Evolutionary conservation across 2,888 invertebrate species (phyloP), one percentile per base, ranked within the genome.

Genomic region (Geophilus truncorum): DNA sequence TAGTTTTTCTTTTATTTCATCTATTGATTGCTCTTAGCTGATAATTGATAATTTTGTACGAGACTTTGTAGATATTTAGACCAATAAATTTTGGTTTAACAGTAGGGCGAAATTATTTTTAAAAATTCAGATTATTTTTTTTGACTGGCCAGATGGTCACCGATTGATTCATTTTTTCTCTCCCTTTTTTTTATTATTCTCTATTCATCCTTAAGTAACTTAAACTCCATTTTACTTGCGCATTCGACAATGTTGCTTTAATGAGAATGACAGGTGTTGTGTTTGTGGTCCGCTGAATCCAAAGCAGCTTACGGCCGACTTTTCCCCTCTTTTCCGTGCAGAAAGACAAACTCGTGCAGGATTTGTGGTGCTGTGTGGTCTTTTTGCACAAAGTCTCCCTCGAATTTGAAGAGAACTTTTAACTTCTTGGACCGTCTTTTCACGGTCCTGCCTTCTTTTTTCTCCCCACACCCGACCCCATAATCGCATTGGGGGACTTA

Each of bases 241-340:
- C 70, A 70, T 70, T 70, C 70, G 28, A 28, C 70, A 70, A 70
- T 28, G 70, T 70, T 28, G 70, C 70, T 25, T 25, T 70, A 70
- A 70, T 70, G 70, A 70, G 70, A 70, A 70, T 70, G 70, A 70
- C 70, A 70, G 70, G 70, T 70, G 70, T 70, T 70, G 70, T 70
- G 28, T 70, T 70, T 70, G 70, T 70, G 70, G 70, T 70, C 70
- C 70, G 70, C 12, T 70, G 70, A 70, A 70, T 70, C 70, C 28
- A 70, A 70, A 70, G 70, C 70, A 70, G 70, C 70, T 70, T 70
- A 70, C 4, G 70, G n/a, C 25, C 28, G 70, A 70, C 70, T 70
- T 70, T 70, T 70, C 70, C 70, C 70, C 70, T 51, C 51, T 51
- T 51, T 51, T 51, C 51, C 28, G 5, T 23, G 2, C 70, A 70